Base-by-base conservation (phyloP, 2,797 vertebrate genomes). In the Schizopygopsis pylzovi region DNA sequence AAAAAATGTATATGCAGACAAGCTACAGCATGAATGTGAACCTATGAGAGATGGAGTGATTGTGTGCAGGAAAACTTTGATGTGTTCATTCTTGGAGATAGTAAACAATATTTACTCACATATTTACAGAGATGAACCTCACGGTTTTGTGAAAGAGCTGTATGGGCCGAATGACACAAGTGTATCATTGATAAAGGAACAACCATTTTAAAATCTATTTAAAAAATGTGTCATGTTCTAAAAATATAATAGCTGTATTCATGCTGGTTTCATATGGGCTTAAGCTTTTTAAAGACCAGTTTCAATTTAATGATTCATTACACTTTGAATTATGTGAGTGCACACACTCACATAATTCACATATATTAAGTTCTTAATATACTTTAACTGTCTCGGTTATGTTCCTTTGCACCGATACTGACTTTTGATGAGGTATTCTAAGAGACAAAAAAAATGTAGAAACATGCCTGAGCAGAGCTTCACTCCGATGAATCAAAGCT, bases 51-150 rank as follows among this genome's bases (percentile, higher is more conserved):
- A 71, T 59, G 15, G 15, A 41, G 15, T 39, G 20, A 33, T 16
- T 15, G 22, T 77, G 71, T 67, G 39, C 68, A 59, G 68, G 4
- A n/a, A n/a, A 47, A 63, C 70, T 61, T 84, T 77, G 73, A 84
- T 67, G 61, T 68, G 4, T 15, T 13, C 4, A 39, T 59, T 76
- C 20, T 39, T 49, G 9, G 22, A 59, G 41, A 75, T 43, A 28
- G 73, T 84, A 56, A 84, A 84, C 82, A 77, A 45, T 13, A 47
- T 13, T 1, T 18, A 83, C 65, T 20, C 41, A 41, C 6, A 7
- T 41, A 41, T 41, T 41, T 41, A 75, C 43, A 76, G 25, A 33
- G 70, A 63, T 63, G 6, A 79, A n/a, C 37, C 54, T 77, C 49
- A 6, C 43, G 54, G 33, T 52, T 33, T 37, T 72, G n/a, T 33